Evolutionary conservation across 2,797 vertebrate species (phyloP).

Genomic region (Gambusia yucatana): DNA sequence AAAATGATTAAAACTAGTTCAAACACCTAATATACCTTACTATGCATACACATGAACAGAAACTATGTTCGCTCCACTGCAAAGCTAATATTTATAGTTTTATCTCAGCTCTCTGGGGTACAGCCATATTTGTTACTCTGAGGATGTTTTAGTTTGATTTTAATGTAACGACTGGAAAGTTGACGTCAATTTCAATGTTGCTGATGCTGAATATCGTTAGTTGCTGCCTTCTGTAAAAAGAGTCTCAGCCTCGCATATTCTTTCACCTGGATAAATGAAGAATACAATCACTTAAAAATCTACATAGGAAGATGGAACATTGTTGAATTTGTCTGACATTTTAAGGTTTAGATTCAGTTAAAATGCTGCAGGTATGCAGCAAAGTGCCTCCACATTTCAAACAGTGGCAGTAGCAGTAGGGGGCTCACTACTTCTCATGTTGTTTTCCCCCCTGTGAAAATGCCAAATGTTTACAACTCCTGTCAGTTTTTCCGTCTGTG

Average conservation of each 20-base stretch:
- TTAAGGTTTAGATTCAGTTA: neutral
- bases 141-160: neutral
- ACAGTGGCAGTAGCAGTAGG: constrained; percentile 9
- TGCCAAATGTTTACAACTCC: constrained; percentile 37
- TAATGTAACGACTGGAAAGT: neutral
- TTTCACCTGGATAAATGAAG: neutral
- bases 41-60: neutral
- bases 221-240: neutral
- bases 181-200: neutral
- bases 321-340: neutral
- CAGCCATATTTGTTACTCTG: too few relatives aligned
- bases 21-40: neutral
- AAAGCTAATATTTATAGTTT: too few relatives aligned
- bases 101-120: too few relatives aligned
- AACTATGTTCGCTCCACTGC: neutral
- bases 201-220: neutral
- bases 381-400: neutral
- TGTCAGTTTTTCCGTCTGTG: constrained; percentile 12
- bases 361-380: neutral
- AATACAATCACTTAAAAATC: neutral
- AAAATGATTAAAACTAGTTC: neutral
- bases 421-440: constrained; percentile 26
- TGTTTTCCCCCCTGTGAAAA: constrained; percentile 16
- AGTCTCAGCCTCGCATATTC: neutral
- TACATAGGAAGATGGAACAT: neutral